phyloP scores from a whole-genome alignment of 2,797 vertebrate genomes.

The Lithobates sylvaticus region DNA sequence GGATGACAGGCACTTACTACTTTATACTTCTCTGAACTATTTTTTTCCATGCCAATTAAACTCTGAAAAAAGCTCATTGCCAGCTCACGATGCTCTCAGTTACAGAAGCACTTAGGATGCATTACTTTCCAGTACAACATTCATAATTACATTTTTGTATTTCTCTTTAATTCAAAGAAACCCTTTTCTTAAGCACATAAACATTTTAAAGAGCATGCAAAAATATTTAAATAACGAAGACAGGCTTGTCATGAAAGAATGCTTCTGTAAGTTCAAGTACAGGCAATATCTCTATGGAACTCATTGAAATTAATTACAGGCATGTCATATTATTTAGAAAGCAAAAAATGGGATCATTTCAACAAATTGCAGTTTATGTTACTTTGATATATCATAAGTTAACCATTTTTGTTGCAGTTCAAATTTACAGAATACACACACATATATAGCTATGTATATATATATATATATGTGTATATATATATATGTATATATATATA shows the following conservation, averaged over 20 bases:
- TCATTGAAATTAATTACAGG: constrained; percentile 53
- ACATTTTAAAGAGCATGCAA: constrained; percentile 42
- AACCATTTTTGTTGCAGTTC: constrained; percentile 23
- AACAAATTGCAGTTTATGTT: constrained; percentile 58
- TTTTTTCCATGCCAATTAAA: constrained; percentile 66
- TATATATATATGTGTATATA: too few relatives aligned
- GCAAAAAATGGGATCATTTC: constrained; percentile 50
- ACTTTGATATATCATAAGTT: constrained; percentile 49
- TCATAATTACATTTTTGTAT: constrained; percentile 57
- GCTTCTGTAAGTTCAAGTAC: constrained; percentile 52
- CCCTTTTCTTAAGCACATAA: constrained; percentile 58
- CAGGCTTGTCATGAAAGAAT: constrained; percentile 56
- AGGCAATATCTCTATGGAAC: constrained; percentile 57
- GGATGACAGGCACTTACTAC: constrained; percentile 62
- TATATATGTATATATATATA: too few relatives aligned
- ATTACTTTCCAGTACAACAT: constrained; percentile 60
- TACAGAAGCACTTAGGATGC: constrained; percentile 56
- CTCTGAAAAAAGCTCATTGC: constrained; percentile 56
- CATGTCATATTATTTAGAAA: constrained; percentile 45
- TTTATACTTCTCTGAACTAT: constrained; percentile 65
- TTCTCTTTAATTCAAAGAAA: constrained; percentile 64
- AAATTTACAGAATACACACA: too few relatives aligned
- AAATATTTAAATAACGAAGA: constrained; percentile 42
- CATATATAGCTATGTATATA: too few relatives aligned
- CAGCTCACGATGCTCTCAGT: constrained; percentile 58